A percentile compares a stretch with the other conserved stretches of the same genome.
Conservation (phyloP, 2,888 invertebrate species). For the Parascotia fuliginaria region DNA sequence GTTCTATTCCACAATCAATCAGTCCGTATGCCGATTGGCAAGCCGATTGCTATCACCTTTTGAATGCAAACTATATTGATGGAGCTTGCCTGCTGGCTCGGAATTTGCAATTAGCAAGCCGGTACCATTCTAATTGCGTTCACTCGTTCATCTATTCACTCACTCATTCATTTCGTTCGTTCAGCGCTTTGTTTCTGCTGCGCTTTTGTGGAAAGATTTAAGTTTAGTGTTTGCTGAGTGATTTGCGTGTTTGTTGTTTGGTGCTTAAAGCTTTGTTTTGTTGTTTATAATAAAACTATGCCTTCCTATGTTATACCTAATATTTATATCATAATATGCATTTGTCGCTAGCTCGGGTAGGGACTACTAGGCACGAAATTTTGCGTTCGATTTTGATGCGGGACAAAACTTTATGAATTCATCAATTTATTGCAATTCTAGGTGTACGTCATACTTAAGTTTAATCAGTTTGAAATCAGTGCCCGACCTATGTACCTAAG, state of each 20-base stretch:
- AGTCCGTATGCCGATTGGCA: conserved; percentile 44
- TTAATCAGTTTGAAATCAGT: no score
- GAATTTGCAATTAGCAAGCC: conserved; percentile 68
- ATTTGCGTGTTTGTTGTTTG: conserved; percentile 8
- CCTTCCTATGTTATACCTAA: no score
- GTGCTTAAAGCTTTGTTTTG: background rate
- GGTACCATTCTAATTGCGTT: conserved; percentile 62
- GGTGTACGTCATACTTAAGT: no score
- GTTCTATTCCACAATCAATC: conserved; percentile 46
- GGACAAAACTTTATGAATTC: no score
- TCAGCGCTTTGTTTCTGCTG: conserved; percentile 44
- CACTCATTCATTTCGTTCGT: conserved; percentile 40
- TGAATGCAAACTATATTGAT: conserved; percentile 56
- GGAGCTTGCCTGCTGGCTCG: conserved; percentile 52
- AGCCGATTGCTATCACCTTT: conserved; percentile 53
- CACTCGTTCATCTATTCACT: conserved; percentile 45
- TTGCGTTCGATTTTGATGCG: no score
- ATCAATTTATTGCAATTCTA: no score
- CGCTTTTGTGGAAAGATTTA: conserved; percentile 44
- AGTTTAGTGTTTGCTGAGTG: conserved; percentile 11
- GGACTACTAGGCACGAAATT: no score
- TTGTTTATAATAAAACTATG: background rate
- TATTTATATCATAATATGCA: no score
- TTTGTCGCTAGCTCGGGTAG: no score
- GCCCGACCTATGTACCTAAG: no score